These are phyloP conservation scores for Galbula dea DNA, from an alignment of 2,113 vertebrate genomes.

Conservation along the genomic window DNA sequence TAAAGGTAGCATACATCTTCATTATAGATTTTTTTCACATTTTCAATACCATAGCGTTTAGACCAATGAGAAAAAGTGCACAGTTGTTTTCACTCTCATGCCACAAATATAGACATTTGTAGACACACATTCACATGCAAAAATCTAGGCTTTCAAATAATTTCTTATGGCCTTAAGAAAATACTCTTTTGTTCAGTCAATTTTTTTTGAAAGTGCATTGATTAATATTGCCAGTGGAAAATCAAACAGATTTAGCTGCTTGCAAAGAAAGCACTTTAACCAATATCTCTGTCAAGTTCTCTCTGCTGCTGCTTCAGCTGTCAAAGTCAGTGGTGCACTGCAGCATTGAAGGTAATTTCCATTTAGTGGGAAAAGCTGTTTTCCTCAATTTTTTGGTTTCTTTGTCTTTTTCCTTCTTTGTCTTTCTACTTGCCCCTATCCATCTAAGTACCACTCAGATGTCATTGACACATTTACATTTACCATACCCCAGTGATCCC, in stretches of 20 bases:
- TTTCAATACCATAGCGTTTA: background rate
- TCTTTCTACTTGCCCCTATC: slow-evolving; percentile 62
- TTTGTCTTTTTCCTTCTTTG: slow-evolving; percentile 63
- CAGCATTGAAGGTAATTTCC: slow-evolving; percentile 78
- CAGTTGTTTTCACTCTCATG: background rate
- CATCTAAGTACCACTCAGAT: slow-evolving; percentile 60
- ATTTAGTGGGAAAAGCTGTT: slow-evolving; percentile 70
- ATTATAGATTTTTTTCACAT: background rate
- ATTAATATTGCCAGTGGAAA: slow-evolving; percentile 65
- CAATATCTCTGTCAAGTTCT: slow-evolving; percentile 67
- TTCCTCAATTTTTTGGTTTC: slow-evolving; percentile 66
- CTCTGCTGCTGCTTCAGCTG: slow-evolving; percentile 67
- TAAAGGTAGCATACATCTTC: background rate
- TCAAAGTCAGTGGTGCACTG: slow-evolving; percentile 77
- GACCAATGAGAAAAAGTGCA: background rate
- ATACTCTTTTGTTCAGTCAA: slow-evolving; percentile 8
- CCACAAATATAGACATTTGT: background rate
- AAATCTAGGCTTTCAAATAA: slow-evolving; percentile 30
- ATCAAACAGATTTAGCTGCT: slow-evolving; percentile 56
- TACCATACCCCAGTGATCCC: slow-evolving; percentile 58
- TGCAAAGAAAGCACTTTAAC: slow-evolving; percentile 41
- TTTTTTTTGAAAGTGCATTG: slow-evolving; percentile 33
- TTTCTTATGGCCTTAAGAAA: slow-evolving; percentile 41
- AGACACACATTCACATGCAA: background rate
- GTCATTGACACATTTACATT: slow-evolving; percentile 61